A percentile compares a stretch with the other conserved stretches of the same genome.
phyloP scores from a whole-genome alignment of 2,888 invertebrate species.

The Ichneumon xanthorius region DNA sequence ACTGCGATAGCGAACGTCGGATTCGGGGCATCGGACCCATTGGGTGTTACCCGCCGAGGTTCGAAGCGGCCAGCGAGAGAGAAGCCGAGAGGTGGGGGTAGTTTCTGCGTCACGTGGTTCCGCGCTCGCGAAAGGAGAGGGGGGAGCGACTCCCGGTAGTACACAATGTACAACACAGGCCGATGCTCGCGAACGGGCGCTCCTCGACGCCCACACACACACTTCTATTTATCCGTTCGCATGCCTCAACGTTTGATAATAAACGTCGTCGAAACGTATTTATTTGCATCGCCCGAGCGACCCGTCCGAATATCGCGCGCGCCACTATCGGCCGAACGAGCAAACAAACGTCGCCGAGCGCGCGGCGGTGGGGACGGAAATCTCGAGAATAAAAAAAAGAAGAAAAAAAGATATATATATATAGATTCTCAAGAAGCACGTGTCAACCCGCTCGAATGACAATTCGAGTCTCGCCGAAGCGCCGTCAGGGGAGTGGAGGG shows the following conservation, averaged over 20 bases:
- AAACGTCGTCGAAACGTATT: not conserved
- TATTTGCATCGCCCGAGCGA: not conserved
- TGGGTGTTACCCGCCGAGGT: not conserved
- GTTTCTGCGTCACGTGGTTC: conserved; percentile 50
- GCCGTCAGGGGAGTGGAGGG: conserved; percentile 1
- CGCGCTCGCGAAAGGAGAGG: conserved; percentile 27
- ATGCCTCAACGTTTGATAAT: not conserved
- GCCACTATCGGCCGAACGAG: not conserved
- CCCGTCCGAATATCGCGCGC: not conserved
- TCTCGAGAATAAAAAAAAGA: not conserved
- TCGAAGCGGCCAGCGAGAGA: conserved; percentile 15
- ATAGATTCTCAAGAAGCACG: not conserved
- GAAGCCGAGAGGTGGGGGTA: conserved; percentile 4
- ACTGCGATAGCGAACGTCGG: conserved; percentile 50
- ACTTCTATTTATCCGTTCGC: not conserved
- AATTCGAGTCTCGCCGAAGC: not conserved
- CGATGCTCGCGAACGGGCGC: conserved; percentile 4
- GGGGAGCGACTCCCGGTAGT: not conserved
- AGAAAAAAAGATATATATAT: not conserved
- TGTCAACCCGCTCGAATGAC: conserved; percentile 15
- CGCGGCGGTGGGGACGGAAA: not conserved
- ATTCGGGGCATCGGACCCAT: conserved; percentile 26
- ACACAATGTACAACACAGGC: not conserved
- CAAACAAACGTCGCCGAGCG: not conserved
- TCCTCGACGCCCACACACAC: not conserved